Conservation (phyloP, 2,113 vertebrate species). For the Otis tarda region DNA sequence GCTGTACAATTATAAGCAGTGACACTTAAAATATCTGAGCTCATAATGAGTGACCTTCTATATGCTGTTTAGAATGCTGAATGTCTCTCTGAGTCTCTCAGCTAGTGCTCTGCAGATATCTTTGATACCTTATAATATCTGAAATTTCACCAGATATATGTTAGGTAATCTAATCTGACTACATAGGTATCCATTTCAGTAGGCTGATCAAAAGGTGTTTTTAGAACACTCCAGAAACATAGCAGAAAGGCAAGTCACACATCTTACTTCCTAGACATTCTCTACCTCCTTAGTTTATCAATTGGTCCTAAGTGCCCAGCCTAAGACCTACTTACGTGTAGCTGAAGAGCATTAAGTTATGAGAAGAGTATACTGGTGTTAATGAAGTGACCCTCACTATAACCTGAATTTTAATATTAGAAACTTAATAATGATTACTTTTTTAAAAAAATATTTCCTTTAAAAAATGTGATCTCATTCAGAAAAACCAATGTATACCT, state of each 20-base stretch:
- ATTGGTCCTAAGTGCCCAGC: accelerated
- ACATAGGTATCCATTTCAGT: not conserved
- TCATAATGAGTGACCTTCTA: not conserved
- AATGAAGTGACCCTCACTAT: slow-evolving; percentile 16
- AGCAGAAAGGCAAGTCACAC: not conserved
- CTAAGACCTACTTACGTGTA: not conserved
- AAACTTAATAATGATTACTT: not conserved
- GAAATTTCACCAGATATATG: not conserved
- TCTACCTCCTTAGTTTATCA: not conserved
- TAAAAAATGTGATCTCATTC: not conserved
- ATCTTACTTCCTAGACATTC: not conserved
- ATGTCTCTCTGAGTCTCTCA: not conserved
- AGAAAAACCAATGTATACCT: not conserved
- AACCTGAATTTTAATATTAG: not conserved
- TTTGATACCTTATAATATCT: not conserved
- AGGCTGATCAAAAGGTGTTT: not conserved
- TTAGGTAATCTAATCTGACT: not conserved
- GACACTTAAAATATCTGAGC: not conserved
- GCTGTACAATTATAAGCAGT: not conserved
- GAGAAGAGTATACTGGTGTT: not conserved
- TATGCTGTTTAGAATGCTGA: not conserved
- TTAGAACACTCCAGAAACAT: not conserved
- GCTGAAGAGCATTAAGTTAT: not conserved
- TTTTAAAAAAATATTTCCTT: not conserved
- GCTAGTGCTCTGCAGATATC: not conserved